Conservation (phyloP, 2,797 vertebrate species). For the Sciaenops ocellatus region DNA sequence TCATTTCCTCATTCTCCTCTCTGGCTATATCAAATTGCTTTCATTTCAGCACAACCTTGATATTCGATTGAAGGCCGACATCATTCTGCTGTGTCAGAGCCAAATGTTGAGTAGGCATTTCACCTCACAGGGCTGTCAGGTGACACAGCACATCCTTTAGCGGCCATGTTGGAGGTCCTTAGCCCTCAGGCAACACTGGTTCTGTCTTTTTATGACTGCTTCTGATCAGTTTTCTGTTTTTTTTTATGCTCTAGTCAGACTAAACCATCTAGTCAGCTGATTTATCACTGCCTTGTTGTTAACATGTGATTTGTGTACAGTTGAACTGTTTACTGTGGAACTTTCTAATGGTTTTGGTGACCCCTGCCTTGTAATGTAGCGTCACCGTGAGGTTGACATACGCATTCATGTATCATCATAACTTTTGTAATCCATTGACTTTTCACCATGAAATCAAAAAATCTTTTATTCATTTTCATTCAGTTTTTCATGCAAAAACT, state of each 20-base stretch:
- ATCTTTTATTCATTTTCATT: too few relatives aligned
- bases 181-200: constrained; percentile 11
- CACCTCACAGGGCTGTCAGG: constrained; percentile 52
- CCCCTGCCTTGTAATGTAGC: neutral
- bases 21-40: constrained; percentile 69
- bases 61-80: constrained; percentile 66
- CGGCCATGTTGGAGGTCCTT: constrained; percentile 32
- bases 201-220: constrained; percentile 29
- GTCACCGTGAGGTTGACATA: neutral
- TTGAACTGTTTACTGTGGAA: neutral
- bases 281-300: constrained; percentile 7
- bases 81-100: constrained; percentile 71
- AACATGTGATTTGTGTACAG: neutral
- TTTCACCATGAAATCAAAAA: too few relatives aligned
- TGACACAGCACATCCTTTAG: constrained; percentile 51
- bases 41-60: constrained; percentile 72
- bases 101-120: constrained; percentile 61
- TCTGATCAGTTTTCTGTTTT: constrained; percentile 25
- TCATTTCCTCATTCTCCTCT: constrained; percentile 66
- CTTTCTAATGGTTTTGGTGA: neutral
- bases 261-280: constrained; percentile 16
- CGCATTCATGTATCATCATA: too few relatives aligned
- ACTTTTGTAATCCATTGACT: too few relatives aligned
- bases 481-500: neutral
- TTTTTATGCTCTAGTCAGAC: constrained; percentile 16